Evolutionary conservation across 2,888 invertebrate species (phyloP), one percentile per base, ranked within the genome.

Genomic region (Zele albiditarsus): DNA sequence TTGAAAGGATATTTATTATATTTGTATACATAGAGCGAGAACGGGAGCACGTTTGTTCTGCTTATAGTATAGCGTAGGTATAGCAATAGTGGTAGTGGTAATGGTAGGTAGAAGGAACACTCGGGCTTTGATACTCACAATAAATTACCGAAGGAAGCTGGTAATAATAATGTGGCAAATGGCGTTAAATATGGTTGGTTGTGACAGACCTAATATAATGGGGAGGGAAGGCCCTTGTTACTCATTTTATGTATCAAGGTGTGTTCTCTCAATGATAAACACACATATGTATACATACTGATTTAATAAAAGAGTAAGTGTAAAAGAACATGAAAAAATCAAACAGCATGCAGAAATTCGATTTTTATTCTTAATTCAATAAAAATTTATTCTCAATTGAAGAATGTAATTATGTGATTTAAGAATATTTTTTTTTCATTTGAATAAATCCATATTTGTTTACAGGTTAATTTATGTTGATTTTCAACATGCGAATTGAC

Each of bases 121-220:
- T 6, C 25, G 33, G 68, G 27, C 28, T 68, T 31, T 53, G 68
- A 68, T 68, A 68, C 68, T 68, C 10, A 75, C 71, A 75, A 82
- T 82, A 82, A 82, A 82, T 82, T 76, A 81, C 69, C 57, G 75
- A 77, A 80, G 72, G 80, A 80, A 82, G 79, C 82, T 79, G 79
- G 80, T 81, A 80, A 81, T 82, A 82, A 82, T 82, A 82, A 82
- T 82, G 82, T 82, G 82, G 81, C 82, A 82, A 82, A 80, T 76
- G 81, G 77, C 80, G 81, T 82, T 81, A 81, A 81, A 82, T 82
- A 82, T 80, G 80, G 82, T 82, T 73, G 77, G 80, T 81, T 82
- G 80, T 81, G 82, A 82, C 82, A 79, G 81, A 80, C 73, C 78
- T 78, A 81, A 82, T 80, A 81, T 46, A 46, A 46, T n/a, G 82